Conservation (phyloP, 1,140 invertebrate species). For the Himalopsyche phryganea region DNA sequence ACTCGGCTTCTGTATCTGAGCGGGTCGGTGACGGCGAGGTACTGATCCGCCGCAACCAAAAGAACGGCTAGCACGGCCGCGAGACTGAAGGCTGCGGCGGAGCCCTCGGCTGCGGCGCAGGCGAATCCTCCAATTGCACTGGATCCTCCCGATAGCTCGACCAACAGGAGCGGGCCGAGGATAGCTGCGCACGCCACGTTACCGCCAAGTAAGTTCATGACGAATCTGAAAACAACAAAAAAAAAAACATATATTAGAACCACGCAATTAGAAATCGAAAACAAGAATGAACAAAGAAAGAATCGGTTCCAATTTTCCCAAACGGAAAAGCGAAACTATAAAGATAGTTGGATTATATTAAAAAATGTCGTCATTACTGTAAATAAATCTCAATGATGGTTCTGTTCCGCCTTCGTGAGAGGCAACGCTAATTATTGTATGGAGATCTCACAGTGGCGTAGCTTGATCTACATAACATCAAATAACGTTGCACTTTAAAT, state of each 20-base stretch:
- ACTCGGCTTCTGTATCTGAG: constrained; percentile 78
- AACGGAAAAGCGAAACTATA: too few species aligned
- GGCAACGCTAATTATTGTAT: too few species aligned
- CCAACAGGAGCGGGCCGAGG: constrained; percentile 46
- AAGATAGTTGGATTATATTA: too few species aligned
- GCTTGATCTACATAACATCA: too few species aligned
- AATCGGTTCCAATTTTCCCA: too few species aligned
- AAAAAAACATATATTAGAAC: constrained; percentile 6
- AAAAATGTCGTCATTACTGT: too few species aligned
- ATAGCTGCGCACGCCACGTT: constrained; percentile 49
- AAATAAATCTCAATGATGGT: too few species aligned
- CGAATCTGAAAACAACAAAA: constrained; percentile 45
- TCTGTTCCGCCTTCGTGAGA: too few species aligned
- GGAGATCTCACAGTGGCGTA: too few species aligned
- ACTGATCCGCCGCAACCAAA: constrained; percentile 81
- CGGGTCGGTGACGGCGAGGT: constrained; percentile 82
- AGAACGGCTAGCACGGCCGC: constrained; percentile 63
- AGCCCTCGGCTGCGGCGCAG: constrained; percentile 43
- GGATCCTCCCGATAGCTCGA: constrained; percentile 11
- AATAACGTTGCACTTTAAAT: too few species aligned
- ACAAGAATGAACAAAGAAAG: too few species aligned
- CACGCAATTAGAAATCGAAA: too few species aligned
- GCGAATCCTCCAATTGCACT: constrained; percentile 41
- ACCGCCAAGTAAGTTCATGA: constrained; percentile 50
- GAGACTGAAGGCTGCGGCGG: constrained; percentile 43